Conservation (phyloP, 2,113 vertebrate species). For the Amazona guildingii region DNA sequence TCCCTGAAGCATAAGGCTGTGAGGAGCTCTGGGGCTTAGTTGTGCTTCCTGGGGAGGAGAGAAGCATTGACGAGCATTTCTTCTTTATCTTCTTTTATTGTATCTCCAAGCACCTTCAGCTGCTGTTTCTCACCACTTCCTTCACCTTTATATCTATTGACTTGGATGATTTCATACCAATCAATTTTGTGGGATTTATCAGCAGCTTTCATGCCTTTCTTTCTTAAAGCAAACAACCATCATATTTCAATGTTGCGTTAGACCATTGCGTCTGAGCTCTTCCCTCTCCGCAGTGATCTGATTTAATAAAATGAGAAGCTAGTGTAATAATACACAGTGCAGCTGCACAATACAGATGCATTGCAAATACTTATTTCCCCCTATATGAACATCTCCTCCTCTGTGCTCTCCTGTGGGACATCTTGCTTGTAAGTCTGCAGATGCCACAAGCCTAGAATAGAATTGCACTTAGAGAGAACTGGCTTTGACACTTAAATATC, state of each 20-base stretch:
- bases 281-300: not conserved
- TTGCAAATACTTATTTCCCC: not conserved
- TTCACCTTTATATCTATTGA: constrained; percentile 15
- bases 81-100: not conserved
- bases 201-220: not conserved
- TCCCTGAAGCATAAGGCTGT: not conserved
- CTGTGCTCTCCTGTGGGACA: not conserved
- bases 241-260: constrained; percentile 2
- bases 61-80: not conserved
- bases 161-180: not conserved
- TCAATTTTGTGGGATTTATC: constrained; percentile 8
- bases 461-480: not conserved
- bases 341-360: constrained; percentile 1
- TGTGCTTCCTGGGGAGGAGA: not conserved
- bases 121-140: not conserved
- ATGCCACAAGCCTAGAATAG: not conserved
- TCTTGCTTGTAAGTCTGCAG: constrained; percentile 14
- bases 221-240: not conserved
- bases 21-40: not conserved
- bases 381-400: not conserved
- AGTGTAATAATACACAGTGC: constrained; percentile 5
- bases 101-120: not conserved
- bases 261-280: not conserved
- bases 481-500: not conserved
- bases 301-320: constrained; percentile 20